These are phyloP conservation scores for Tetraneura akinire DNA, from an alignment of 1,140 invertebrate species.

Conservation along the genomic window DNA sequence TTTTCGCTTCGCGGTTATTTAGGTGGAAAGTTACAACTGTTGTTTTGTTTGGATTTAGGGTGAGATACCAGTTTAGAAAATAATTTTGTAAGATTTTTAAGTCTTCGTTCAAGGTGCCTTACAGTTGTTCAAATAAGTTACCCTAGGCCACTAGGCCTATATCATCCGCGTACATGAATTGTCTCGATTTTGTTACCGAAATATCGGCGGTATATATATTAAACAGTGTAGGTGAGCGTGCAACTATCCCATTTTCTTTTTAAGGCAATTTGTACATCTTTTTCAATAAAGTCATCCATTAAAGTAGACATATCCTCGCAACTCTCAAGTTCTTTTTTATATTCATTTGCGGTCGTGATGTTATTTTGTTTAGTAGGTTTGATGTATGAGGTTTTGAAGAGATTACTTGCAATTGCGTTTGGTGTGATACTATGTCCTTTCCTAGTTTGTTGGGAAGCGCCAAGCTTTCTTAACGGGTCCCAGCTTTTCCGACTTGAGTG, in stretches of 20 bases:
- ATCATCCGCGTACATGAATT: no score
- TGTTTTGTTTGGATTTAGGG: no score
- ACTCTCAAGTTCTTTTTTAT: background rate
- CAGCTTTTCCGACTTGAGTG: background rate
- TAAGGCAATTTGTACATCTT: background rate
- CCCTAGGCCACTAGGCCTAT: conserved; percentile 8
- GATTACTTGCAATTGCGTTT: background rate
- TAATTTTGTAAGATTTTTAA: no score
- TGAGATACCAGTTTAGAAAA: no score
- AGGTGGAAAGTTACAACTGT: no score
- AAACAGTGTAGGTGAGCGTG: no score
- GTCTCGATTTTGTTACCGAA: background rate
- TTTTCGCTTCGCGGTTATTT: no score
- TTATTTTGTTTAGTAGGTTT: background rate
- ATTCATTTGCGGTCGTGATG: background rate
- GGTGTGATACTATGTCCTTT: background rate
- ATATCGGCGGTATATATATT: no score
- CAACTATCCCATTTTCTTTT: conserved; percentile 6
- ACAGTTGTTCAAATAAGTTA: conserved; percentile 9
- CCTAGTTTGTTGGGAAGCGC: background rate
- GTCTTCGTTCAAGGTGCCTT: no score
- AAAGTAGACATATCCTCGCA: background rate
- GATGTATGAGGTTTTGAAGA: background rate
- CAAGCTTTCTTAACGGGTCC: background rate
- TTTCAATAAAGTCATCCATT: conserved; percentile 13